Evolutionary conservation across 2,888 invertebrate species (phyloP), one percentile per base, ranked within the genome.

Genomic region (Acleris laterana): DNA sequence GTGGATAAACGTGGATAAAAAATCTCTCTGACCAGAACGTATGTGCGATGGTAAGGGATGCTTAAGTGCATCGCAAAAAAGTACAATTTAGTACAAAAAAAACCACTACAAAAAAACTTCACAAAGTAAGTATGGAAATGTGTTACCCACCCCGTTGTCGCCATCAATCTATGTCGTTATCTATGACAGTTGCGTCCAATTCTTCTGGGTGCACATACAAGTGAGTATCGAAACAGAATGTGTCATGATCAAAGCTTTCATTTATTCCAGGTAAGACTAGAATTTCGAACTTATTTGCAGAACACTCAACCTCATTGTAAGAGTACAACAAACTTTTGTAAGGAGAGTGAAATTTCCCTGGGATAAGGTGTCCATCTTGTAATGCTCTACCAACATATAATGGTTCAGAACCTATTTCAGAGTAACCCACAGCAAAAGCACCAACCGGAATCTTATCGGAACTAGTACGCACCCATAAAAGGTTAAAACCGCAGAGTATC

Each of bases 251-350:
- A 53, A 68, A 57, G 46, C 20, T 20, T 3, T 19, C 28, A 16
- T 11, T 25, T 13, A 65, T 62, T 5, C 53, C 60, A 3, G 72
- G 72, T n/a, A 63, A 63, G 2, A 75, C 71, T 50, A 77, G 58
- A 50, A 75, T 72, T 62, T 77, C 74, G 28, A 63, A 74, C 1
- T 48, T 52, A 9, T 38, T 48, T 59, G 64, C 63, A 11, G 11
- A 17, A 22, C 70, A 53, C 52, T 70, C 71, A n/a, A 56, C 25
- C 4, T 63, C 68, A 20, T 70, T 28, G 55, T 57, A 96, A 59
- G 96, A 88, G 16, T 96, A 85, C 77, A 96, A 96, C 49, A 11
- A 49, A 20, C 94, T 93, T 42, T 94, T 95, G 77, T 96, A 96
- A 22, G 95, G 94, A 13, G 72, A 63, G 16, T 71, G 69, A 5